Percentiles rank a stretch among this genome's conserved stretches.
Conservation (phyloP, 2,797 vertebrate genomes). For the Lerista edwardsae region DNA sequence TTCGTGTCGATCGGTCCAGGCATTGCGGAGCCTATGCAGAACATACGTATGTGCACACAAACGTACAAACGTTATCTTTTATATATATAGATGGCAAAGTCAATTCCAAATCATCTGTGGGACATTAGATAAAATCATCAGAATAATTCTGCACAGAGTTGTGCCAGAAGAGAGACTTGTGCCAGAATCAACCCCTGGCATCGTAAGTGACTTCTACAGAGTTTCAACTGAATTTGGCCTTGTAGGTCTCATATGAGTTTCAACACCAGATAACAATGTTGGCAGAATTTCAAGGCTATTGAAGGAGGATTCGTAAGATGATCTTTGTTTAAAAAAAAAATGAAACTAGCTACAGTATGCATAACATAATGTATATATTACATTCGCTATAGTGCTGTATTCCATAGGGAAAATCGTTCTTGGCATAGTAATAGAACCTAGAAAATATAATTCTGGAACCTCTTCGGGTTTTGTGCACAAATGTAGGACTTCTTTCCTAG, state of each 20-base stretch:
- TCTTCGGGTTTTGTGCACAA: constrained; percentile 17
- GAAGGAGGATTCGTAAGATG: constrained; percentile 20
- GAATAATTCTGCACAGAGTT: constrained; percentile 6
- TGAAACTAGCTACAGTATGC: constrained; percentile 1
- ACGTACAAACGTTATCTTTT: too few relatives aligned
- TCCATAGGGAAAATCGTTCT: constrained; percentile 5
- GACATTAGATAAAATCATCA: not conserved
- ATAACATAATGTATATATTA: constrained; percentile 4
- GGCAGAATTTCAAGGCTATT: constrained; percentile 15
- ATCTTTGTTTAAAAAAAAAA: not conserved
- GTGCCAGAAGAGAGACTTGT: not conserved
- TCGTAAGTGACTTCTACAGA: not conserved
- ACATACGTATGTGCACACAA: too few relatives aligned
- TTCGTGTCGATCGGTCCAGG: too few relatives aligned
- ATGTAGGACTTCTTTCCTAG: not conserved
- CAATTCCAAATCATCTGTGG: constrained; percentile 4
- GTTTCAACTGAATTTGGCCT: constrained; percentile 14
- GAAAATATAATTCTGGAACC: constrained; percentile 23
- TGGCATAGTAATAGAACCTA: constrained; percentile 14
- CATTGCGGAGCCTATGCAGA: too few relatives aligned
- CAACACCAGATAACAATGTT: constrained; percentile 21
- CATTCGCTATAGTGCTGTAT: constrained; percentile 13
- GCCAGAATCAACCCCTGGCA: not conserved
- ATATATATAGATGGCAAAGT: too few relatives aligned
- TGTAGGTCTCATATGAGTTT: constrained; percentile 9